phyloP scores from a whole-genome alignment of 2,888 invertebrate genomes.

The Troilus luridus region DNA sequence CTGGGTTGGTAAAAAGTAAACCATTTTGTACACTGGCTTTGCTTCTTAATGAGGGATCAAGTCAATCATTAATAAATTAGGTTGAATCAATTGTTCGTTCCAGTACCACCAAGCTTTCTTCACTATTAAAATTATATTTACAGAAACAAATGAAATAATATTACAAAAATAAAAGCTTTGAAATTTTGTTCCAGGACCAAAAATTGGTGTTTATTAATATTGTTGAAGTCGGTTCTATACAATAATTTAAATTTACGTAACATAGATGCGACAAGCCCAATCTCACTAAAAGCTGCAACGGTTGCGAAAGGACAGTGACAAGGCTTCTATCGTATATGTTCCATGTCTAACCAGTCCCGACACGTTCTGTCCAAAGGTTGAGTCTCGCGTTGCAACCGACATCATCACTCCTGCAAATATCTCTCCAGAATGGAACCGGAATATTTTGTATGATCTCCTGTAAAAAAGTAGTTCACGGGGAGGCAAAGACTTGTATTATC shows the following conservation, averaged over 20 bases:
- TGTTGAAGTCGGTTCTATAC: not conserved
- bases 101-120: no score
- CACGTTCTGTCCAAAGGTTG: constrained; percentile 25
- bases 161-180: no score
- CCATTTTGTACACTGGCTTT: no score
- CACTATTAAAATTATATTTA: no score
- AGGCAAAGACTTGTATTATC: not conserved
- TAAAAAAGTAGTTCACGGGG: not conserved
- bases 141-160: no score
- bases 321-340: not conserved
- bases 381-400: not conserved
- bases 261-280: not conserved
- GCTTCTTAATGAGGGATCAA: no score
- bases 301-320: constrained; percentile 12
- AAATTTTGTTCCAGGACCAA: no score
- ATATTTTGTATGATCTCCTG: not conserved
- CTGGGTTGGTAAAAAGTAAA: no score
- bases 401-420: constrained; percentile 4
- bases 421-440: constrained; percentile 12
- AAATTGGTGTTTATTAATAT: no score
- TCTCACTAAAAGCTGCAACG: not conserved
- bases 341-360: not conserved
- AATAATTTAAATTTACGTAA: not conserved
- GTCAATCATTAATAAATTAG: no score
- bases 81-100: no score